Conservation (phyloP, 2,113 vertebrate genomes). For the Mormyrus iriodes region DNA sequence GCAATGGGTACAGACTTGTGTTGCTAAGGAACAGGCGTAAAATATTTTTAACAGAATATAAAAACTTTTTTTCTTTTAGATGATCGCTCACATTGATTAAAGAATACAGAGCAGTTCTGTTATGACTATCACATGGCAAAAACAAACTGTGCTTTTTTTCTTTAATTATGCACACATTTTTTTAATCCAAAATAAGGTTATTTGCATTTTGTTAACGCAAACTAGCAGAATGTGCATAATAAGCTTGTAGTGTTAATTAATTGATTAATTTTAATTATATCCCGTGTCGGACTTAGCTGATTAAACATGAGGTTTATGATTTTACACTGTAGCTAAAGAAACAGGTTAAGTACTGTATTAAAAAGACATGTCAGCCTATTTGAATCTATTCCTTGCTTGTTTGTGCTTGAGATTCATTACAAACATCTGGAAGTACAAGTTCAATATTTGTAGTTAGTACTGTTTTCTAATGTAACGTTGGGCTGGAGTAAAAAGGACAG, state of each 20-base stretch:
- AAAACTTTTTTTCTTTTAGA: not conserved
- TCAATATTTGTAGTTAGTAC: not conserved
- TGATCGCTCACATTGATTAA: not conserved
- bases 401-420: not conserved
- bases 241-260: not conserved
- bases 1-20: slow-evolving; percentile 25
- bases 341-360: not conserved
- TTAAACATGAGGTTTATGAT: not conserved
- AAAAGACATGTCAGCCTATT: not conserved
- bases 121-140: not conserved
- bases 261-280: not conserved
- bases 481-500: not conserved
- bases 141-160: not conserved
- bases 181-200: not conserved
- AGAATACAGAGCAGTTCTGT: not conserved
- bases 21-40: slow-evolving; percentile 47
- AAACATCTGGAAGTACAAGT: not conserved
- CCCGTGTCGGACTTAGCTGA: not conserved
- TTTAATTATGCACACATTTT: not conserved
- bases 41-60: not conserved
- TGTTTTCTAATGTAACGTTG: not conserved
- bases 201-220: not conserved
- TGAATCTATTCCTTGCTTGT: not conserved
- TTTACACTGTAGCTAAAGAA: not conserved
- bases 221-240: not conserved